Percentiles rank a stretch among this genome's conserved stretches.
Conservation (phyloP, 1,140 invertebrate genomes). For the Protaetia brevitarsis region DNA sequence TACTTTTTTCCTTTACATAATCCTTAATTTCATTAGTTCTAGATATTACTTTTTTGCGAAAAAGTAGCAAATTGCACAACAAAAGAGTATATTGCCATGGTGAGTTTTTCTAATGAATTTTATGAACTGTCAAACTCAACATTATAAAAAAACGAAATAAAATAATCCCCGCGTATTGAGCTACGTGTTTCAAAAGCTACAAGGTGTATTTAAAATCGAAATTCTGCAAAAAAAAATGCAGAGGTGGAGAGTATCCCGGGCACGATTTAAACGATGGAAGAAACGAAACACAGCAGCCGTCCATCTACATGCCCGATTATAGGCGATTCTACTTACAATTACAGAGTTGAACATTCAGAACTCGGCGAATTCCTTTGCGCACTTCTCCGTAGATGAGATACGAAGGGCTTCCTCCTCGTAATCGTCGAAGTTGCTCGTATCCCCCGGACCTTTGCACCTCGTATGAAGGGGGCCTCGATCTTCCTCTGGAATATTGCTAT, state of each 20-base stretch:
- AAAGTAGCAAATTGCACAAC: too few relatives aligned
- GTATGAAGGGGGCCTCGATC: slow-evolving; percentile 96
- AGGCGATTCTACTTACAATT: slow-evolving; percentile 27
- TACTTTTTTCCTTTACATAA: too few relatives aligned
- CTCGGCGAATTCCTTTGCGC: slow-evolving; percentile 96
- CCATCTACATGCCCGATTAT: slow-evolving; percentile 1
- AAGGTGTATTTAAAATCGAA: background rate
- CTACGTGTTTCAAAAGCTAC: background rate
- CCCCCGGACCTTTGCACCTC: slow-evolving; percentile 94
- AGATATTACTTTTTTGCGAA: too few relatives aligned
- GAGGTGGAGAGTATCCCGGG: slow-evolving; percentile 8
- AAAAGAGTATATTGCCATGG: too few relatives aligned
- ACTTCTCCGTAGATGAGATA: slow-evolving; percentile 96
- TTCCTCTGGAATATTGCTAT: slow-evolving; percentile 99
- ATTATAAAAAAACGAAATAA: background rate
- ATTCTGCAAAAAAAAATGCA: background rate
- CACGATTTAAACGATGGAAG: slow-evolving; percentile 5
- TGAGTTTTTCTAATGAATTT: too few relatives aligned
- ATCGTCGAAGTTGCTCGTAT: slow-evolving; percentile 98
- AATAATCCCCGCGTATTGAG: background rate
- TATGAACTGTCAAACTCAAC: too few relatives aligned
- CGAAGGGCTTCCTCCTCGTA: slow-evolving; percentile 96
- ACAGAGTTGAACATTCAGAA: slow-evolving; percentile 66
- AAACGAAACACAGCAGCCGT: slow-evolving; percentile 10
- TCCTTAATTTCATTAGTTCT: too few relatives aligned